Base-by-base conservation (phyloP, 2,797 vertebrate genomes). In the Tapirus indicus region DNA sequence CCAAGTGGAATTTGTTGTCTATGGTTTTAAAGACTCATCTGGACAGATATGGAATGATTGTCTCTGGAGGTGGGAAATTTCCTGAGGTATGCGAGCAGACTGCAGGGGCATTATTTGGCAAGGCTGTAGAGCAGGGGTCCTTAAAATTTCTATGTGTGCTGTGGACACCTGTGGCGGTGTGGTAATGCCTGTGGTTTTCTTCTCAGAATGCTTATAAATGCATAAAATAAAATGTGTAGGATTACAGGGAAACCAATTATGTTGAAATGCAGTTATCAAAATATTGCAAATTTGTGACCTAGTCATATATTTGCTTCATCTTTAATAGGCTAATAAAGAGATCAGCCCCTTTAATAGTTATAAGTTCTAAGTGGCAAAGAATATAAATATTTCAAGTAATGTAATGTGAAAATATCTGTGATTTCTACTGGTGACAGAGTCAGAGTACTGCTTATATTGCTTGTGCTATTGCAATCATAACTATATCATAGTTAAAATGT, bases 331-430 rank as follows among this genome's bases (percentile, higher is more conserved):
- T 92, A n/a, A 80, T 79, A 38, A 56, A 41, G 77, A 66, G 44
- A 18, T 91, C 29, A 75, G 8, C 5, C 1, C 23, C 21, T 68
- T 18, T 68, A 85, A 71, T 77, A 77, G 54, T 10, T 38, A 18
- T 60, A 52, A 79, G 91, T 78, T 96, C 52, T 88, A 78, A 87
- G 2, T 88, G 71, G 23, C 64, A 47, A 93, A 83, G 21, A 84
- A 47, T 84, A 41, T 74, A 74, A 91, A 47, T 95, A 77, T 74
- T 91, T 88, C 41, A 58, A n/a, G 29, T 56, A 64, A 29, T 54
- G 66, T 32, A n/a, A 69, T 60, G 10, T 60, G 54, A 64, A 91
- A 49, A 86, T 86, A 69, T 62, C 17, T 86, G 9, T 78, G 68
- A 72, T 84, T 52, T 85, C 41, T 88, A 56, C 38, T 74, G 14